phyloP scores from a whole-genome alignment of 2,113 vertebrate species.

The Amblyornis subalaris region DNA sequence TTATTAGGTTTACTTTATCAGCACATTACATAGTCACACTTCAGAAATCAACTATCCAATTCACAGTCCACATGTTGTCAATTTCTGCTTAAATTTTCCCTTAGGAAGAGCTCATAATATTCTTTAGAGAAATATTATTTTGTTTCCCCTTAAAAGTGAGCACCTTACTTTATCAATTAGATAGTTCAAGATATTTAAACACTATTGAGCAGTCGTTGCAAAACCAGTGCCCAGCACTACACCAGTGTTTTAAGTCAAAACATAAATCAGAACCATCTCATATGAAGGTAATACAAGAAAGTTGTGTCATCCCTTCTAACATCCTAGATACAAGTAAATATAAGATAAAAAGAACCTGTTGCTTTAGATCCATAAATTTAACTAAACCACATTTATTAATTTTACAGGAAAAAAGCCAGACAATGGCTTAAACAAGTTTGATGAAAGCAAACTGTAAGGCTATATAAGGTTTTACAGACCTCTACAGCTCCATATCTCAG shows the following conservation, averaged over 20 bases:
- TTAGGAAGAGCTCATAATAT: background rate
- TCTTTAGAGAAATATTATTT: background rate
- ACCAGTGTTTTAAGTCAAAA: background rate
- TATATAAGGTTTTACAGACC: background rate
- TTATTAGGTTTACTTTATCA: constrained; percentile 29
- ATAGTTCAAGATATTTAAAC: background rate
- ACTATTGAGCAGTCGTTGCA: background rate
- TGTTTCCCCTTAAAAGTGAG: background rate
- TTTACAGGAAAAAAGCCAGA: background rate
- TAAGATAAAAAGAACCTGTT: background rate
- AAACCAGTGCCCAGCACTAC: background rate
- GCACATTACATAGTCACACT: constrained; percentile 12
- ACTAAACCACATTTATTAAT: background rate
- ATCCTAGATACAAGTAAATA: background rate
- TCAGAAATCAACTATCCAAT: constrained; percentile 26
- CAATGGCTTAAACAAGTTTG: background rate
- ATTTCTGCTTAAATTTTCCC: background rate
- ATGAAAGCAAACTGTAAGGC: background rate
- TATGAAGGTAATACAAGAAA: background rate
- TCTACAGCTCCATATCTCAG: background rate
- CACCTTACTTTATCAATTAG: background rate
- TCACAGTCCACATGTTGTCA: background rate
- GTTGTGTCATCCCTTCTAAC: background rate
- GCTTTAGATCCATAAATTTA: background rate
- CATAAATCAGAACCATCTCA: background rate